Conservation (phyloP, 2,888 invertebrate genomes). For the Harpagoxenus sublaevis region DNA sequence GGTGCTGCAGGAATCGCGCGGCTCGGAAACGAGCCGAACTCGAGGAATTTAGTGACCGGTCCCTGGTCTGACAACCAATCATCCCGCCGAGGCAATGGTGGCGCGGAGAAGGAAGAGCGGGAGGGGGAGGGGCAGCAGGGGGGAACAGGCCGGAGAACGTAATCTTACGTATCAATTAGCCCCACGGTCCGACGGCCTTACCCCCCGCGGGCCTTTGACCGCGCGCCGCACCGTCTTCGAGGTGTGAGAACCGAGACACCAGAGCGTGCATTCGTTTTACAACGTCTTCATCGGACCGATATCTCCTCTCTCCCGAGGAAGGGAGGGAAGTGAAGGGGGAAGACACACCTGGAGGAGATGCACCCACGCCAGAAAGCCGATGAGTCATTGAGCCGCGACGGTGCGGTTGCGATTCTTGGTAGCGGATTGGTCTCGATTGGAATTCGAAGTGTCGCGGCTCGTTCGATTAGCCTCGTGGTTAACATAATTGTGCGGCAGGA, state of each 20-base stretch:
- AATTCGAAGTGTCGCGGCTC: background rate
- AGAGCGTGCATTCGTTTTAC: conserved; percentile 81
- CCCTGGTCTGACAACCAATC: conserved; percentile 82
- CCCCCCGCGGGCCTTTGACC: conserved; percentile 86
- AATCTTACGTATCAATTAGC: conserved; percentile 87
- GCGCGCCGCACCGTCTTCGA: conserved; percentile 83
- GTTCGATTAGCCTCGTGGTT: background rate
- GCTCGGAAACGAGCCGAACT: conserved; percentile 67
- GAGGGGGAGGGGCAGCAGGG: conserved; percentile 65
- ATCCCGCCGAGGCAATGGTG: conserved; percentile 75
- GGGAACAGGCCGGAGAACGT: conserved; percentile 80
- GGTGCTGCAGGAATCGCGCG: conserved; percentile 43
- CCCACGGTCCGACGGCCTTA: conserved; percentile 85
- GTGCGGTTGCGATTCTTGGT: conserved; percentile 3
- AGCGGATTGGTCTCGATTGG: conserved; percentile 1
- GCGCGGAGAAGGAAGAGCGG: conserved; percentile 68
- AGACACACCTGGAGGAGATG: conserved; percentile 29
- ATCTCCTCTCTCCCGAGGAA: conserved; percentile 22
- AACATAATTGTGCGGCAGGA: background rate
- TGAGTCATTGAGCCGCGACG: conserved; percentile 30
- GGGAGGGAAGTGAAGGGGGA: background rate
- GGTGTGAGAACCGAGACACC: conserved; percentile 85
- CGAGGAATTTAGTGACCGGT: conserved; percentile 83
- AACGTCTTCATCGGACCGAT: conserved; percentile 82
- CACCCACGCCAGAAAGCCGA: conserved; percentile 42